Evolutionary conservation across 2,888 invertebrate species (phyloP), one percentile per base, ranked within the genome.

Genomic region (Buathra laborator): DNA sequence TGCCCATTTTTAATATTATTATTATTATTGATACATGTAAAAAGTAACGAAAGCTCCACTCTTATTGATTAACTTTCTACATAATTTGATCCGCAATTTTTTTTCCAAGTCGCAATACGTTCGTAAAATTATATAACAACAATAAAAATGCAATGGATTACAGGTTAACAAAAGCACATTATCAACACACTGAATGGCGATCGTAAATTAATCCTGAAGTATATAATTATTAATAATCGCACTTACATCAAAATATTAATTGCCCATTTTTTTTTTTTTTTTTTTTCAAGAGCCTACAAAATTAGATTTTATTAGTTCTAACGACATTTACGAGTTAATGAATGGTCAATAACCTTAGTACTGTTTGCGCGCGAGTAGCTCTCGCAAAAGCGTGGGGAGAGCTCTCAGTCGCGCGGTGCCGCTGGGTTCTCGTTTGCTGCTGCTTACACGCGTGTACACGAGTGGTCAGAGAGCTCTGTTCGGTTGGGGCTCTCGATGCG

Each of bases 291-390:
- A 2, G 14, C 29, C 29, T 10, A 32, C 24, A 24, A 56, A 56
- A 56, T 53, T 9, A 16, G 19, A 59, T 32, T 10, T 14, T 32
- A 14, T 12, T 62, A 14, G 29, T 62, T 29, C 6, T 62, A 7
- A 2, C 12, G 59, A 62, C 29, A 62, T 24, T 32, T 6, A 62
- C 32, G 59, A 62, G 59, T 5, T 62, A 62, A 62, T 62, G 29
- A 62, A 62, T 62, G 59, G 32, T 62, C 59, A 62, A 62, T 62
- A 62, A 62, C 59, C 59, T 62, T 32, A 32, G 59, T 53, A 53
- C n/a, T 16, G 53, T 29, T n/a, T 29, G 59, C 29, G 59, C 59
- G 59, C n/a, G 59, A 59, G 59, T 24, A 6, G 59, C 29, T 16
- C 53, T 16, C 53, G 53, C n/a, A n/a, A 5, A 16, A 16, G 53